These are phyloP conservation scores for Digitonthophagus gazella DNA, from an alignment of 2,888 invertebrate species.

Conservation along the genomic window DNA sequence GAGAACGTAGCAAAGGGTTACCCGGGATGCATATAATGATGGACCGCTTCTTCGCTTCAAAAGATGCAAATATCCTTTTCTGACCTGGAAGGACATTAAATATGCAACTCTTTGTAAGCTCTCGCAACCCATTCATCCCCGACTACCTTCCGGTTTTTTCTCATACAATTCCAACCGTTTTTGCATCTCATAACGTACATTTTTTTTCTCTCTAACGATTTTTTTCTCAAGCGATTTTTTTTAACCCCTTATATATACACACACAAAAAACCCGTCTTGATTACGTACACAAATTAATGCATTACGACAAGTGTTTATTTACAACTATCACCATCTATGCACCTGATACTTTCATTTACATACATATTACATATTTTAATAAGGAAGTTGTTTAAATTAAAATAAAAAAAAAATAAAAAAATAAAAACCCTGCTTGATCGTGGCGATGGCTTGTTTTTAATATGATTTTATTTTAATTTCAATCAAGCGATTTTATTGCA, in stretches of 20 bases:
- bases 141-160: slow-evolving; percentile 31
- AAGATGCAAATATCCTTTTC: slow-evolving; percentile 49
- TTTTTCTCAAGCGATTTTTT: slow-evolving; percentile 44
- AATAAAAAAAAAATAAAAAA: neutral
- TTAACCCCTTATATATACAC: too few relatives aligned
- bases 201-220: slow-evolving; percentile 39
- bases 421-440: neutral
- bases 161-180: slow-evolving; percentile 32
- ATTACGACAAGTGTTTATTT: neutral
- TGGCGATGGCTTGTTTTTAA: neutral
- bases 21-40: slow-evolving; percentile 37
- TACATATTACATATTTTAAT: neutral
- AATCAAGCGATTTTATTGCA: too few relatives aligned
- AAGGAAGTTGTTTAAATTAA: neutral
- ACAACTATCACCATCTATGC: neutral
- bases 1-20: slow-evolving; percentile 5
- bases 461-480: neutral
- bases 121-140: slow-evolving; percentile 26
- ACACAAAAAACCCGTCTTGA: neutral
- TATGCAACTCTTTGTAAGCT: slow-evolving; percentile 46
- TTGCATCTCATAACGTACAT: slow-evolving; percentile 39
- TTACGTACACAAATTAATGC: neutral
- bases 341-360: neutral
- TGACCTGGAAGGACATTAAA: slow-evolving; percentile 45
- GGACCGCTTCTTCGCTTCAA: slow-evolving; percentile 44